Base-by-base conservation (phyloP, 2,113 vertebrate genomes). In the Callopanchax toddi region DNA sequence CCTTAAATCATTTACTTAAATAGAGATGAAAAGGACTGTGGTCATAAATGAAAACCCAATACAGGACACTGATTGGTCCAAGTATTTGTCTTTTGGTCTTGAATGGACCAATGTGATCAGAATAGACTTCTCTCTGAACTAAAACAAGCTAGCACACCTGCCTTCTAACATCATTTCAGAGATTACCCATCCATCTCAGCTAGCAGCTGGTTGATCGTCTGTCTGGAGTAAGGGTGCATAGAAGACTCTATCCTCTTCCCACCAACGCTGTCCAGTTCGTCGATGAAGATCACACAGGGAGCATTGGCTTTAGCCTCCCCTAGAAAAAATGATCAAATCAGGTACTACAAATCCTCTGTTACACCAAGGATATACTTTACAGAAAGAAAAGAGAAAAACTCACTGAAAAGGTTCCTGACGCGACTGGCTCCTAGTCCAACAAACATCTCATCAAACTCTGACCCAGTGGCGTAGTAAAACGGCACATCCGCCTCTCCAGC, bases 361-460 rank as follows among this genome's bases (percentile, higher is more conserved):
- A n/a, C n/a, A n/a, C 29, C 29, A 32, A 32, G 8, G 4, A 5
- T 32, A 37, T 11, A 12, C 36, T 37, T 37, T 13, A 32, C 29
- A 32, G 29, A 32, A 32, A 32, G 29, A 4, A 44, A 4, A 3
- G 2, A 18, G 29, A 55, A 50, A 34, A 48, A 92, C 95, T 16
- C 87, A 99, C 97, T 93, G 78, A 99, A 99, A 8, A 99, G 93
- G 84, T 98, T 99, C 83, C 97, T 91, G 87, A 99, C 98, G 55
- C 97, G 95, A 74, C 97, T 98, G 13, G 97, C 97, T 86, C 97
- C 97, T 3, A 99, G 96, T 0, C 97, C 97, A 53, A 99, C 97
- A 79, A 99, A 99, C 97, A 99, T 98, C 89, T 99, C 97, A 56
- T 99, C 97, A 62, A 99, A 99, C 81, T 99, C 97, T 0, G 97